These are phyloP conservation scores for Melanostoma mellinum DNA, from an alignment of 2,888 invertebrate genomes.

Conservation along the genomic window DNA sequence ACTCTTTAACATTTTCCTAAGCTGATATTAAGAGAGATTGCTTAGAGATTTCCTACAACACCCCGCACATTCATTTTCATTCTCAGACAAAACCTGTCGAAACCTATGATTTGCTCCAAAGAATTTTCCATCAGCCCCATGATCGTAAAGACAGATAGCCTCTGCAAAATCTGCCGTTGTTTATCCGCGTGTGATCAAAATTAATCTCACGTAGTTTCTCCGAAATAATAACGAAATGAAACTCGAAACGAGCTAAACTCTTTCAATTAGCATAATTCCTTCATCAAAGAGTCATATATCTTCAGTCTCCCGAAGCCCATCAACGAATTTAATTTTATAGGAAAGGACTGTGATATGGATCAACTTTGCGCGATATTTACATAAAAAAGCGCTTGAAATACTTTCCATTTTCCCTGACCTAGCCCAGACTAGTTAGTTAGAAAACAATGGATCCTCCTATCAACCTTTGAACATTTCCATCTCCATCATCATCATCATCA, in stretches of 20 bases:
- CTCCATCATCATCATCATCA: slow-evolving; percentile 31
- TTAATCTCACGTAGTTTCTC: slow-evolving; percentile 62
- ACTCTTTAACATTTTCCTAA: too few relatives aligned
- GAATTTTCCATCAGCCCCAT: too few relatives aligned
- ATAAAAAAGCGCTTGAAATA: slow-evolving; percentile 54
- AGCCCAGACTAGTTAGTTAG: slow-evolving; percentile 31
- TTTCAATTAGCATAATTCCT: slow-evolving; percentile 66
- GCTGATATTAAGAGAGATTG: too few relatives aligned
- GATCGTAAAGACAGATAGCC: not conserved
- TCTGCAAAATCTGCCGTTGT: not conserved
- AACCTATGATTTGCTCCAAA: too few relatives aligned
- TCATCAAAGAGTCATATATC: slow-evolving; percentile 26
- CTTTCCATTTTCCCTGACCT: slow-evolving; percentile 69
- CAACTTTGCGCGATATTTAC: slow-evolving; percentile 47
- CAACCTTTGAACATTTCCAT: not conserved
- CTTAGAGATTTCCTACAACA: too few relatives aligned
- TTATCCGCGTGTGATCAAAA: slow-evolving; percentile 44
- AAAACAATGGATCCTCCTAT: slow-evolving; percentile 50
- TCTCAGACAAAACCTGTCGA: too few relatives aligned
- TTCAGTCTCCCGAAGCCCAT: slow-evolving; percentile 36
- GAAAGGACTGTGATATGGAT: slow-evolving; percentile 58
- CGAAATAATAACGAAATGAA: slow-evolving; percentile 15
- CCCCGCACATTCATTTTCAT: too few relatives aligned
- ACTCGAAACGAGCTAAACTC: slow-evolving; percentile 50
- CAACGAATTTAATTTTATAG: slow-evolving; percentile 21